These are phyloP conservation scores for Limenitis camilla DNA, from an alignment of 2,888 invertebrate genomes.

Conservation along the genomic window DNA sequence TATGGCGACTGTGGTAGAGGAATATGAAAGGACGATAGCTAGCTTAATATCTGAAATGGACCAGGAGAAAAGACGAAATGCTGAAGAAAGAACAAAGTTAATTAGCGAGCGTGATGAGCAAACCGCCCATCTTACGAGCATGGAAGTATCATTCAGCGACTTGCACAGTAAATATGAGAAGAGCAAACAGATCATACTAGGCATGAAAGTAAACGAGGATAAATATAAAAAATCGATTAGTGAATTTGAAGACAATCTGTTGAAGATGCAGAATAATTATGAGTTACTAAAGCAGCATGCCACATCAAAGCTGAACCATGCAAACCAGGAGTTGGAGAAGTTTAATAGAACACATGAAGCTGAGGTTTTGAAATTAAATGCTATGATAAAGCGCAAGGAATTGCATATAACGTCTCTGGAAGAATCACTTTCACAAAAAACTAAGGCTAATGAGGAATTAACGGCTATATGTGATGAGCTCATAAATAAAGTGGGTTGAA, in stretches of 20 bases:
- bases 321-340: slow-evolving; percentile 86
- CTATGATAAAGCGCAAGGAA: slow-evolving; percentile 90
- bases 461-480: slow-evolving; percentile 95
- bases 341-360: slow-evolving; percentile 82
- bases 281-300: slow-evolving; percentile 91
- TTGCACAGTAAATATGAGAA: slow-evolving; percentile 79
- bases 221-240: slow-evolving; percentile 78
- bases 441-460: slow-evolving; percentile 90
- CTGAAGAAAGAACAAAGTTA: slow-evolving; percentile 67
- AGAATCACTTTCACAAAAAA: slow-evolving; percentile 89
- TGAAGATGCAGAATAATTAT: slow-evolving; percentile 87
- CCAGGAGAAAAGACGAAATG: slow-evolving; percentile 76
- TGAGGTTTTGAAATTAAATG: slow-evolving; percentile 89
- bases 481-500: slow-evolving; percentile 77
- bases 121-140: slow-evolving; percentile 75
- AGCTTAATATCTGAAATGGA: slow-evolving; percentile 83
- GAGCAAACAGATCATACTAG: slow-evolving; percentile 75
- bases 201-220: slow-evolving; percentile 78
- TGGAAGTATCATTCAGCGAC: slow-evolving; percentile 78
- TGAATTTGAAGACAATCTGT: slow-evolving; percentile 80
- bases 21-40: slow-evolving; percentile 86
- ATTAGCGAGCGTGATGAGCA: slow-evolving; percentile 77
- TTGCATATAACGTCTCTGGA: slow-evolving; percentile 87
- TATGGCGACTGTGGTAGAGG: slow-evolving; percentile 81
- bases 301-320: slow-evolving; percentile 84